A percentile compares a stretch with the other conserved stretches of the same genome.
Conservation (phyloP, 2,113 vertebrate species). For the Lagenorhynchus albirostris region DNA sequence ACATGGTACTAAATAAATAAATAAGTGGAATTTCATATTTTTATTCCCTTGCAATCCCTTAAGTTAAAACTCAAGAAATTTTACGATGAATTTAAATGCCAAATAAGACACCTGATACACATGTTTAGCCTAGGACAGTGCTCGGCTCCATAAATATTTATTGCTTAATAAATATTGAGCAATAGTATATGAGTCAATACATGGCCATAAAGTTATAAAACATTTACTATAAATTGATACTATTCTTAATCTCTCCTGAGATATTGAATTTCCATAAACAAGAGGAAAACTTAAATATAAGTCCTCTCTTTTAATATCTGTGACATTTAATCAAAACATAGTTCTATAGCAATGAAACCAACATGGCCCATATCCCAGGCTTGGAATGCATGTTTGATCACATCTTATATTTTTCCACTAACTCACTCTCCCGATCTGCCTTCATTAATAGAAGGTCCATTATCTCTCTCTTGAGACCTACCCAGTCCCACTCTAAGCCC, state of each 20-base stretch:
- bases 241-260: background rate
- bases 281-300: background rate
- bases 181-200: background rate
- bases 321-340: background rate
- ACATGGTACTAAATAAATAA: background rate
- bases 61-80: conserved; percentile 8
- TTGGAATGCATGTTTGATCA: background rate
- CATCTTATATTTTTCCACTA: background rate
- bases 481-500: background rate
- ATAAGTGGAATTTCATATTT: background rate
- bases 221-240: background rate
- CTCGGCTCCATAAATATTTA: background rate
- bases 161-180: background rate
- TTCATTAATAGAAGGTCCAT: background rate
- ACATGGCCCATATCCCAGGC: background rate
- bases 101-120: background rate
- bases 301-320: background rate
- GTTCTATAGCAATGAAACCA: background rate
- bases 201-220: background rate
- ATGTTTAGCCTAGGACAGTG: background rate
- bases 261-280: background rate
- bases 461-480: background rate
- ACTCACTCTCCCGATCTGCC: background rate
- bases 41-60: background rate
- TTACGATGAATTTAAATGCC: background rate